Percentiles rank a stretch among this genome's conserved stretches.
Evolutionary conservation across 2,113 vertebrate species (phyloP).

Genomic region (Gavialis gangeticus): DNA sequence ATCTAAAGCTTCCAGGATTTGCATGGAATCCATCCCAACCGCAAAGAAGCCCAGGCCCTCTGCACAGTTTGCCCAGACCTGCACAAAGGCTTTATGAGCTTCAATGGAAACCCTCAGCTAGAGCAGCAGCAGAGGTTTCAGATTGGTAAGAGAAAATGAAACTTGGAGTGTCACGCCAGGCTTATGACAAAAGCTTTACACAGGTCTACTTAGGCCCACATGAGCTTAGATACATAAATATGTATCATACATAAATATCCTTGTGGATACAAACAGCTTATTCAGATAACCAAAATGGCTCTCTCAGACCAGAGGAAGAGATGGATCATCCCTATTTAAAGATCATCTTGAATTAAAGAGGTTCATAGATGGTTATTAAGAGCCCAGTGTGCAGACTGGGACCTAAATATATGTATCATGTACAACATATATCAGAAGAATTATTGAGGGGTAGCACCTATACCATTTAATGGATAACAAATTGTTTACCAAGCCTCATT

Average conservation of each 20-base stretch:
- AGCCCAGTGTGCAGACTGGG: not conserved
- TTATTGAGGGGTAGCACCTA: not conserved
- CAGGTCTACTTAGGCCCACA: not conserved
- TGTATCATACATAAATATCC: not conserved
- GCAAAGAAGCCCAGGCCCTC: not conserved
- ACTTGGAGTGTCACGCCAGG: not conserved
- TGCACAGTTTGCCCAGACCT: not conserved
- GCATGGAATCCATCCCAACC: not conserved
- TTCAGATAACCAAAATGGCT: not conserved
- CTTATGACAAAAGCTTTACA: not conserved
- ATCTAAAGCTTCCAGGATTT: not conserved
- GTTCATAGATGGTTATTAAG: not conserved
- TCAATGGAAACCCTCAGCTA: not conserved
- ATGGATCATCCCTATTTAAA: not conserved
- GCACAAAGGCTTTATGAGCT: not conserved
- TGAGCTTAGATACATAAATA: not conserved
- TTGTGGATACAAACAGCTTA: not conserved
- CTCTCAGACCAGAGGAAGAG: not conserved
- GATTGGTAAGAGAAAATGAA: not conserved
- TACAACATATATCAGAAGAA: not conserved
- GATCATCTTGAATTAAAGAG: not conserved
- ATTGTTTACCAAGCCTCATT: not conserved
- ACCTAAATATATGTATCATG: not conserved
- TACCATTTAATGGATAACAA: not conserved
- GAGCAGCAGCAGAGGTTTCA: not conserved